Evolutionary conservation across 2,113 vertebrate species (phyloP), one percentile per base, ranked within the genome.

Genomic region (Furnarius figulus): DNA sequence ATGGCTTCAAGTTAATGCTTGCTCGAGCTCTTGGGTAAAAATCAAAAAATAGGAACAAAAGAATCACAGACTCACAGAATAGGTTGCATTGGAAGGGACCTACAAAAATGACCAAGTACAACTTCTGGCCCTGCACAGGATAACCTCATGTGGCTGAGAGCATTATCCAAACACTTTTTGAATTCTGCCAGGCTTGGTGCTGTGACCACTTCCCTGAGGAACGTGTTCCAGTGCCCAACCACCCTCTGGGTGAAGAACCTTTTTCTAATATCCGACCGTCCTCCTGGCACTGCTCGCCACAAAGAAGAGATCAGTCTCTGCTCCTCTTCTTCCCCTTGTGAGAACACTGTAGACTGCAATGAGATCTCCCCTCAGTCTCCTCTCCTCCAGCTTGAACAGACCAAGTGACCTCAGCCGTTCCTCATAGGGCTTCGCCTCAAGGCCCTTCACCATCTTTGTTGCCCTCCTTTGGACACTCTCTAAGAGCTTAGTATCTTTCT

Each of bases 201-300:
- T 40, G 6, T 31, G n/a, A 35, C 11, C 24, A 23, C 11, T 31
- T 62, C n/a, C 40, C 14, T 31, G 24, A 8, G 28, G 1, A 9
- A 10, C 2, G 28, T 61, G 2, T 35, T 55, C 25, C n/a, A 55
- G 24, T 40, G 9, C 8, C 6, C 18, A 37, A 5, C 0, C 24
- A 35, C 6, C 7, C 28, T 68, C 28, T 47, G 17, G 1, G 8
- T 53, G 17, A 55, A 55, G 21, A 40, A 62, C 0, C 0, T 47
- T 35, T 62, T 46, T 3, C n/a, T 35, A 6, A 35, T 27, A 62
- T 22, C 12, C 18, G 70, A 2, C 17, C 40, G 23, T 68, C 6
- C 25, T 83, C 24, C 25, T 83, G 30, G 15, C 47, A 8, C 28
- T 31, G 30, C 4, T 68, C n/a, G 12, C 9, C 40, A 30, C 3